Conservation (phyloP, 2,888 invertebrate genomes). For the Leucozona laternaria region DNA sequence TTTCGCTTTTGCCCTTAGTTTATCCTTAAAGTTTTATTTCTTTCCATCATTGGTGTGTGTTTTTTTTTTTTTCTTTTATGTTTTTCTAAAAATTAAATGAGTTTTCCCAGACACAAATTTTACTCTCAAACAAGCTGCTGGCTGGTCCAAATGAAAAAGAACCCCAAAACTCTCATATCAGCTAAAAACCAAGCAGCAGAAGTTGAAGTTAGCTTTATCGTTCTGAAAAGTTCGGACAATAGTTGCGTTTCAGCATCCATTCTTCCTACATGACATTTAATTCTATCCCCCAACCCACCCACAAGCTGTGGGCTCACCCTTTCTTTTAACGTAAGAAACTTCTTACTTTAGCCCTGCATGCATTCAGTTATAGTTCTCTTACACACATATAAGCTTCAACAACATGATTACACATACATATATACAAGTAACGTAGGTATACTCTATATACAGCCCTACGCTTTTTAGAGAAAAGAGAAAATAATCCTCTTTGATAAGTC, state of each 20-base stretch:
- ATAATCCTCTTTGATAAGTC: constrained; percentile 73
- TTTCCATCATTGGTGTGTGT: background rate
- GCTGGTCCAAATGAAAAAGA: constrained; percentile 25
- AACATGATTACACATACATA: constrained; percentile 27
- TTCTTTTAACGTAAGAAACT: constrained; percentile 39
- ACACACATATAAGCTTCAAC: constrained; percentile 2
- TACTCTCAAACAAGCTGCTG: constrained; percentile 62
- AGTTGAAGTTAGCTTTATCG: constrained; percentile 71
- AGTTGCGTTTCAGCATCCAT: constrained; percentile 72
- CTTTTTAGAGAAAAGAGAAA: constrained; percentile 10
- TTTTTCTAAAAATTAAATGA: constrained; percentile 64
- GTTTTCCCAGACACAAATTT: constrained; percentile 71
- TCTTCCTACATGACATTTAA: constrained; percentile 70
- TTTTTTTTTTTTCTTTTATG: constrained; percentile 13
- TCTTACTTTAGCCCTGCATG: constrained; percentile 27
- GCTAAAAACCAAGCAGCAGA: constrained; percentile 50
- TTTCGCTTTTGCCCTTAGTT: constrained; percentile 31
- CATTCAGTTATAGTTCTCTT: constrained; percentile 14
- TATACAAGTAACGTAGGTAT: background rate
- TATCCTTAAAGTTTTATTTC: constrained; percentile 64
- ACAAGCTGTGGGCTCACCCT: background rate
- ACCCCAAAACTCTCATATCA: constrained; percentile 67
- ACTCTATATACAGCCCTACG: background rate
- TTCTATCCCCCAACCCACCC: background rate
- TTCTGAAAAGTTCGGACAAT: constrained; percentile 72